phyloP scores from a whole-genome alignment of 2,888 invertebrate species.

The Pammene aurita region DNA sequence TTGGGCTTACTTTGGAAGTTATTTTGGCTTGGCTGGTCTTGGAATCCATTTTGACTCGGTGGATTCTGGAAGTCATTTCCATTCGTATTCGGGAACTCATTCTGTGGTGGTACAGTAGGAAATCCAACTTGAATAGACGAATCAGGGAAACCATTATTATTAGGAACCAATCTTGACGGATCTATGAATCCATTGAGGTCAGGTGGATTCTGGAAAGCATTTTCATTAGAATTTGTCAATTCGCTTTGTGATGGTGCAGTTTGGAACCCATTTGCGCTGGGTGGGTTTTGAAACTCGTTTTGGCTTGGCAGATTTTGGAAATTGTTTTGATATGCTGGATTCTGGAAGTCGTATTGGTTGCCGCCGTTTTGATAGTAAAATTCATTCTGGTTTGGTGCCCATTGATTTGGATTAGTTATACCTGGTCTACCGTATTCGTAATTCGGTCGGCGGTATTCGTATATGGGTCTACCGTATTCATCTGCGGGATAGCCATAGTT shows the following conservation, averaged over 20 bases:
- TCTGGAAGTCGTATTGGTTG: constrained; percentile 23
- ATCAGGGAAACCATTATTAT: not conserved
- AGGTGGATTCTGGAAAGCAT: not conserved
- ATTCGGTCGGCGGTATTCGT: constrained; percentile 40
- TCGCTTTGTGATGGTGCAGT: not conserved
- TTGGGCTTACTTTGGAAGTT: constrained; percentile 1
- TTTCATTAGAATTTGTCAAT: not conserved
- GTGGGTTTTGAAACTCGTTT: not conserved
- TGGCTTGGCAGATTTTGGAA: constrained; percentile 2
- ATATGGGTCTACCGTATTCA: constrained; percentile 35
- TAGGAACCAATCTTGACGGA: not conserved
- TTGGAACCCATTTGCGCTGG: not conserved
- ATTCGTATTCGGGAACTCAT: constrained; percentile 3
- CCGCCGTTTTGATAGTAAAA: constrained; percentile 27
- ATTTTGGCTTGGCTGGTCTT: constrained; percentile 18
- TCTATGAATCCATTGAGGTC: constrained; percentile 10
- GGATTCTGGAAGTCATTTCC: not conserved
- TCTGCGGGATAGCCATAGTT: constrained; percentile 45
- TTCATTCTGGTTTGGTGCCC: constrained; percentile 41
- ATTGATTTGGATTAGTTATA: constrained; percentile 23
- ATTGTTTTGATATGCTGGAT: not conserved
- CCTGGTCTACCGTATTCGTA: constrained; percentile 45
- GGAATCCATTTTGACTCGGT: constrained; percentile 14
- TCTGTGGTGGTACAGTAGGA: not conserved
- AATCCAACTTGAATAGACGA: not conserved